These are phyloP conservation scores for Artibeus lituratus DNA, from an alignment of 2,797 vertebrate species.

Conservation along the genomic window DNA sequence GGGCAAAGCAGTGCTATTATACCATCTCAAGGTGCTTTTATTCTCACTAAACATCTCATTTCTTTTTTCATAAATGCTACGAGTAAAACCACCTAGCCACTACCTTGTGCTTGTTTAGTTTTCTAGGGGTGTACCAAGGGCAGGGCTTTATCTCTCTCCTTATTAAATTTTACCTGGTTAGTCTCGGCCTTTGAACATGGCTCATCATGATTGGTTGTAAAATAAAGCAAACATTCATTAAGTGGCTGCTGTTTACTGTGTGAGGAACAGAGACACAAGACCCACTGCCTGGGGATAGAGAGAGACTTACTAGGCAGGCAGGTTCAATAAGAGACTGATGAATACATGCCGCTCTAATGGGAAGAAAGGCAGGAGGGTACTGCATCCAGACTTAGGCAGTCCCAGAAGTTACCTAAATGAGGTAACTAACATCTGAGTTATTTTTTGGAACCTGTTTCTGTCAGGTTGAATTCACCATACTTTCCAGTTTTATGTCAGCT, in stretches of 20 bases:
- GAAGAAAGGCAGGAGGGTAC: not conserved
- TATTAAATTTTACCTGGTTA: not conserved
- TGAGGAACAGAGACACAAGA: not conserved
- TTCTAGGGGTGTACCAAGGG: not conserved
- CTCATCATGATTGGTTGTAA: not conserved
- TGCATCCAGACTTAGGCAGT: not conserved
- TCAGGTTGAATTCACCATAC: not conserved
- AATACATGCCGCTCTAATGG: not conserved
- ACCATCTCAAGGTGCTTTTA: not conserved
- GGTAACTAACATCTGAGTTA: not conserved
- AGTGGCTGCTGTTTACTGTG: not conserved
- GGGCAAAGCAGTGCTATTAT: not conserved
- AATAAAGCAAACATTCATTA: not conserved
- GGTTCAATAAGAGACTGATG: not conserved
- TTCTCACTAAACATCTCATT: not conserved
- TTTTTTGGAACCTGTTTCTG: not conserved
- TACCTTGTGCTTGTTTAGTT: not conserved
- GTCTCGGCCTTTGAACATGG: not conserved
- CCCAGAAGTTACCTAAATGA: not conserved
- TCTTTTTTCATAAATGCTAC: not conserved
- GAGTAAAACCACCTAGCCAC: not conserved
- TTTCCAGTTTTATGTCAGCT: not conserved
- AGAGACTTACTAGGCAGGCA: not conserved
- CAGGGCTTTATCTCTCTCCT: not conserved
- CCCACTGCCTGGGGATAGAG: not conserved